Evolutionary conservation across 92 coral and sea anemone species (phyloP), one percentile per base, ranked within the genome.

Genomic region (Phenganax stokvisi): DNA sequence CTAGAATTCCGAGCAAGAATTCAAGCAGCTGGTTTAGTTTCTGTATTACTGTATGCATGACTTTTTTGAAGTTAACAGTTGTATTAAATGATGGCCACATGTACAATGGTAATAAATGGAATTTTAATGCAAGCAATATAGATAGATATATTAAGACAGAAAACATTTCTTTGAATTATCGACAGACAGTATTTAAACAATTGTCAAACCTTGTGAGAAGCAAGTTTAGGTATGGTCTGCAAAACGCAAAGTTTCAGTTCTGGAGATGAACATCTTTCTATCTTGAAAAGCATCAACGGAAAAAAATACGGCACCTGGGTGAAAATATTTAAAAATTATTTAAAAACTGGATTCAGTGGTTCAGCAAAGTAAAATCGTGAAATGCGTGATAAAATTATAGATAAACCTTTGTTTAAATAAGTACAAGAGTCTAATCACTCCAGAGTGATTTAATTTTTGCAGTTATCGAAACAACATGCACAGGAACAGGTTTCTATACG

Each of bases 271-370:
- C 89, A 91, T 65, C 88, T 90, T 20, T 92, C 90, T 57, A 93
- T 89, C 76, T 93, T 93, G 87, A 89, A 93, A 75, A 93, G 88
- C 78, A 93, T 59, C 82, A 93, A 76, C 9, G 97, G 97, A 17
- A 93, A 80, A 66, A 93, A 87, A 80, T 83, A 77, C 52, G 90
- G 91, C 17, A 92, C 89, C 97, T 93, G 83, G 31, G 70, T 51
- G 16, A 25, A 11, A 16, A 80, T 2, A 15, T 56, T 53, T 55
- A 5, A 25, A 56, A 0, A 64, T 0, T 13, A 12, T 12, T 53
- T 12, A 37, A 3, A 29, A 16, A 13, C 54, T 29, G 31, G 62
- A 15, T 15, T 8, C 8, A 16, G 13, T 47, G 44, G 52, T 29
- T 53, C 15, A 57, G 47, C 0, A 76, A 76, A 16, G 54, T 27